These are phyloP conservation scores for Masticophis lateralis DNA, from an alignment of 2,797 vertebrate genomes.

Conservation along the genomic window DNA sequence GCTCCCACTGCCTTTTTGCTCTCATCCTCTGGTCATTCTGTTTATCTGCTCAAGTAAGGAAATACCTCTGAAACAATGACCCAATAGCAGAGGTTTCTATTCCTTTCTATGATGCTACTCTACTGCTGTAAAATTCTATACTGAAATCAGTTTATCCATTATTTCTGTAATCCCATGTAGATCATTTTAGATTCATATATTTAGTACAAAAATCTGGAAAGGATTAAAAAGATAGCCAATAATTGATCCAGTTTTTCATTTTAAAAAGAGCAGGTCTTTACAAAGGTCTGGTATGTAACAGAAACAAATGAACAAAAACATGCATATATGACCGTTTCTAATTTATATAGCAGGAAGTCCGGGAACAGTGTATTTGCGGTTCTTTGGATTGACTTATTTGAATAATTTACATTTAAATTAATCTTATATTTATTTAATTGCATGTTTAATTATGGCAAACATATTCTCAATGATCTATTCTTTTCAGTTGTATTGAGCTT, in stretches of 20 bases:
- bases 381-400: background rate
- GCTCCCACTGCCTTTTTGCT: background rate
- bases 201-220: background rate
- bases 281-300: background rate
- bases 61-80: background rate
- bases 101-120: background rate
- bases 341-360: background rate
- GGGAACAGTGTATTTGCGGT: background rate
- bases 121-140: background rate
- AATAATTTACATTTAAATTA: background rate
- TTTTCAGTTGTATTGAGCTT: background rate
- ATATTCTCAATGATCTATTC: background rate
- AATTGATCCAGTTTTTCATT: background rate
- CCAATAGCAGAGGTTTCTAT: background rate
- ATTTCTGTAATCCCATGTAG: background rate
- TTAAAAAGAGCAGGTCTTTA: background rate
- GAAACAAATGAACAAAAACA: background rate
- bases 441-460: background rate
- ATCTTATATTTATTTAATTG: background rate
- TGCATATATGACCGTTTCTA: background rate
- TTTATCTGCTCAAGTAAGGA: background rate
- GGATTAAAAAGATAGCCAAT: background rate
- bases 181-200: background rate
- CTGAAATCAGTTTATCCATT: background rate
- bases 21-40: background rate